phyloP scores from a whole-genome alignment of 2,888 invertebrate genomes.

The Drosophila prolongata region DNA sequence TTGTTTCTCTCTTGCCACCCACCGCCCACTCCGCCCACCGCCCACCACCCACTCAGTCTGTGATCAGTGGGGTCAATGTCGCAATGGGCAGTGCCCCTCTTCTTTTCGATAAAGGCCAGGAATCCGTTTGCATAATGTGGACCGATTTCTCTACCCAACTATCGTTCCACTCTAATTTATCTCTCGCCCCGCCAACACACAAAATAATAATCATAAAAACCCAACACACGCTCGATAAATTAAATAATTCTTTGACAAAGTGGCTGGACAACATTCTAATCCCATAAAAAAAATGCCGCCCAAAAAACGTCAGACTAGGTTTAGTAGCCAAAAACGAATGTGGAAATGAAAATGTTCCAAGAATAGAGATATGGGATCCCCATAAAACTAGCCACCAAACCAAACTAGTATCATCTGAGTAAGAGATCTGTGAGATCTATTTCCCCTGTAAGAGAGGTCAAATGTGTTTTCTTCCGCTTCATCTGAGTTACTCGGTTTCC shows the following conservation, averaged over 20 bases:
- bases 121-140: slow-evolving; percentile 34
- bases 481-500: slow-evolving; percentile 25
- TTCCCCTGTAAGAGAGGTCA: slow-evolving; percentile 28
- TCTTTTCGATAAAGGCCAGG: slow-evolving; percentile 19
- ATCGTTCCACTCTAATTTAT: slow-evolving; percentile 53
- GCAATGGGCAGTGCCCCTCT: slow-evolving; percentile 56
- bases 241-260: slow-evolving; percentile 58
- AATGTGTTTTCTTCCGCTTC: slow-evolving; percentile 33
- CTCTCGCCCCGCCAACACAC: slow-evolving; percentile 58
- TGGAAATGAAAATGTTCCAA: slow-evolving; percentile 54
- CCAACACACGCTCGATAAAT: slow-evolving; percentile 61
- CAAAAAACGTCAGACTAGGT: slow-evolving; percentile 21
- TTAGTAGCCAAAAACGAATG: slow-evolving; percentile 39
- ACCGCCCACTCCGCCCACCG: slow-evolving; percentile 17
- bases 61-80: slow-evolving; percentile 75
- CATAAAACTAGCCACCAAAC: slow-evolving; percentile 24
- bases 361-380: slow-evolving; percentile 37
- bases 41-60: slow-evolving; percentile 20
- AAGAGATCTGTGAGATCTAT: not conserved
- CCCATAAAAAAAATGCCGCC: slow-evolving; percentile 69
- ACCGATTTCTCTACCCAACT: slow-evolving; percentile 16
- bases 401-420: slow-evolving; percentile 11
- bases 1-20: slow-evolving; percentile 30
- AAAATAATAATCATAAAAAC: slow-evolving; percentile 43
- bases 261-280: slow-evolving; percentile 77